Evolutionary conservation across 2,797 vertebrate genomes (phyloP), one percentile per base, ranked within the genome.

Genomic region (Melanotaenia maccullochi): DNA sequence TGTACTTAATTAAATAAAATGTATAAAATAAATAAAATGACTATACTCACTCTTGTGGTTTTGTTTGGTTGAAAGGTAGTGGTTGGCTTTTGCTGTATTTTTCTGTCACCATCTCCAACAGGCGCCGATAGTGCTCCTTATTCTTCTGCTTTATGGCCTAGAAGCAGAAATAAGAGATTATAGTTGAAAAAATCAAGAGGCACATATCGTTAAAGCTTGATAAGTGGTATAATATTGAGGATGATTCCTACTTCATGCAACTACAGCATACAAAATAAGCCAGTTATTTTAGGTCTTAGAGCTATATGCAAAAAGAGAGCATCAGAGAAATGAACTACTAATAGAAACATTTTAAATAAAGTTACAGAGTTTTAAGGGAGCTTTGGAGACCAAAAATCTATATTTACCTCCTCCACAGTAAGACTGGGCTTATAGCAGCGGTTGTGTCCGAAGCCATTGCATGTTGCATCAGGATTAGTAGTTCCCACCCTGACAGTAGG

Each of bases 61-160:
- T 94, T 47, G 93, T 87, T 70, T 92, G 92, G 81, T 89, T 92
- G 78, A 94, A 95, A 4, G 94, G 94, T 59, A 96, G 85, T 1
- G 92, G 93, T 65, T 92, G 92, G 75, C 81, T 94, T 81, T 92
- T 93, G 73, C 92, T 92, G 78, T 94, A 93, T 82, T 94, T 92
- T 65, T 94, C 94, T 0, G 94, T 90, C 24, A 94, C 93, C 92
- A 95, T 92, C 79, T 95, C 93, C 71, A 96, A 79, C 72, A 96
- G 55, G 35, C 90, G 94, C 57, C 92, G 90, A 85, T 95, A 96
- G 68, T 92, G 94, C 71, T 95, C 93, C 67, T 93, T 91, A 69
- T 92, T 83, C 20, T 92, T 94, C 85, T 94, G 92, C 78, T 94
- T 95, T 75, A 95, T 90, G 35, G 93, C 79, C 95, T 96, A 4